Base-by-base conservation (phyloP, 2,797 vertebrate genomes). In the Pseudotriccus pelzelni region DNA sequence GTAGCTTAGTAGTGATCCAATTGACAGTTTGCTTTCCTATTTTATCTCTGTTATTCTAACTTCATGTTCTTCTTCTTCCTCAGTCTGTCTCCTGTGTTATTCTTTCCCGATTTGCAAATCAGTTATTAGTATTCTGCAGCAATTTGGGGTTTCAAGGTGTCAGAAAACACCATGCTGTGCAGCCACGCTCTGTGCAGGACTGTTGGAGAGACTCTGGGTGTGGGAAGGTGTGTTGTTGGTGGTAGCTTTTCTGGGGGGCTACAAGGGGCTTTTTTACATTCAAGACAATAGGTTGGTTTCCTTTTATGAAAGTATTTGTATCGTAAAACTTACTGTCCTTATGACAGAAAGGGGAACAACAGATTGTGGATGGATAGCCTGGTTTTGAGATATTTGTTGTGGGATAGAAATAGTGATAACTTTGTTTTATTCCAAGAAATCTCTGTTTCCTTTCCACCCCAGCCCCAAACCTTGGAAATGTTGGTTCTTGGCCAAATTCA, bases 81-180 rank as follows among this genome's bases (percentile, higher is more conserved):
- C 73, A 32, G 16, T 84, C 39, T 63, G 8, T 47, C 21, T 60
- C 10, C 18, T 52, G 0, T 59, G 24, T 52, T 24, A 17, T 43
- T 90, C 16, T 69, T 73, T 70, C 25, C 23, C 14, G 58, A 5
- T 80, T 39, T 68, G 15, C 32, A 49, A 60, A 64, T 52, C 11
- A 60, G 1, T 76, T 76, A 14, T 63, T 59, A 37, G 32, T 50
- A 16, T 76, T 79, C 28, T 79, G 27, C 55, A 56, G 41, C 18
- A 52, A 50, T 63, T 32, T 59, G 43, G 52, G 17, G 6, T 12
- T 64, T 20, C 0, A 1, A 25, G 39, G 14, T 27, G 55, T 37
- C 5, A 37, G 58, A 52, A 68, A 43, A 32, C 21, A 32, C 25
- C 12, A 11, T n/a, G 75, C 36, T 0, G 0, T 3, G 2, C 53